phyloP scores from a whole-genome alignment of 2,113 vertebrate genomes.

The Chionodraco myersi region DNA sequence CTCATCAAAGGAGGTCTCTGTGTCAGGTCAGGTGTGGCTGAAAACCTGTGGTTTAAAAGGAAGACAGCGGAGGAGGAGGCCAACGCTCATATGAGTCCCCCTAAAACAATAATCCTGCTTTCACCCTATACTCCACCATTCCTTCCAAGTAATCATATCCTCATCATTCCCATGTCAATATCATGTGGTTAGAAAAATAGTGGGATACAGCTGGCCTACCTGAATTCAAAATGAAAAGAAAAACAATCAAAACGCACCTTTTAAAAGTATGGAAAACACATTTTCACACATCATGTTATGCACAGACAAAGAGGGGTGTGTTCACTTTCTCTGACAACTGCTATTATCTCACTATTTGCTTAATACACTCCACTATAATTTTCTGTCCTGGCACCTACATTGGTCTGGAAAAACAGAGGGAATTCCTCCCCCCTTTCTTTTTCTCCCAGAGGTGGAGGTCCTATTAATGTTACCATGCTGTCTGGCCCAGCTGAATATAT shows the following conservation, averaged over 20 bases:
- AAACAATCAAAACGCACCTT: conserved; percentile 44
- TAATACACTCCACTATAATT: conserved; percentile 49
- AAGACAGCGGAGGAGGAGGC: conserved; percentile 41
- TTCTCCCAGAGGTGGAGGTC: conserved; percentile 56
- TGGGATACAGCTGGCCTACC: conserved; percentile 21
- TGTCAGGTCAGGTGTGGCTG: conserved; percentile 70
- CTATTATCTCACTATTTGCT: conserved; percentile 54
- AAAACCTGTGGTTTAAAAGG: conserved; percentile 65
- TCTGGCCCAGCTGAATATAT: conserved; percentile 73
- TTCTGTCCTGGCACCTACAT: conserved; percentile 49
- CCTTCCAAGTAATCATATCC: conserved; percentile 63
- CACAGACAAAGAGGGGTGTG: conserved; percentile 26
- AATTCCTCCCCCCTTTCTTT: conserved; percentile 41
- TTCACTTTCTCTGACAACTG: conserved; percentile 36
- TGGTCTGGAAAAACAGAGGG: conserved; percentile 58
- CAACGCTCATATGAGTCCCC: conserved; percentile 37
- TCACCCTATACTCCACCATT: conserved; percentile 30
- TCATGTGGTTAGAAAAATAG: conserved; percentile 52
- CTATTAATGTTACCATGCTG: conserved; percentile 54
- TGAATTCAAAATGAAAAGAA: conserved; percentile 41
- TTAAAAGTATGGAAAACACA: conserved; percentile 23
- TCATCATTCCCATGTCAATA: conserved; percentile 62
- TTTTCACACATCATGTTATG: conserved; percentile 30
- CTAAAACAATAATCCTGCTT: conserved; percentile 69
- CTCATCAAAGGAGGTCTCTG: conserved; percentile 69